Evolutionary conservation across 2,888 invertebrate genomes (phyloP).

Genomic region (Dugesia japonica): DNA sequence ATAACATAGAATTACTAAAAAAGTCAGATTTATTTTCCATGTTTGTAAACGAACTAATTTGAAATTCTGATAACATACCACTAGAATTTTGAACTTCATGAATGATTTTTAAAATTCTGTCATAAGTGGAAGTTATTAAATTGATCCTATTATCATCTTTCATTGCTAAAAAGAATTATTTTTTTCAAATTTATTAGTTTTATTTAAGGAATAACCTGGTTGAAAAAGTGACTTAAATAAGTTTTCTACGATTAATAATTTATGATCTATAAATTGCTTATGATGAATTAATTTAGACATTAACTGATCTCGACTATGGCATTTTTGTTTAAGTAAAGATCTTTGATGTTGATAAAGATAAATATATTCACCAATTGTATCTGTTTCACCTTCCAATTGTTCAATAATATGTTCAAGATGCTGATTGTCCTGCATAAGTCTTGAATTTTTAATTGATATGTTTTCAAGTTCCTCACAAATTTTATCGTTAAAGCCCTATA

Average conservation of each 20-base stretch:
- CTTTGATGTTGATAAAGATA: slow-evolving; percentile 86
- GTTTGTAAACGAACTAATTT: too few relatives aligned
- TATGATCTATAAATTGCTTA: neutral
- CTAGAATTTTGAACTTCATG: too few relatives aligned
- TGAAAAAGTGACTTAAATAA: neutral
- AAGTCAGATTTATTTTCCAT: too few relatives aligned
- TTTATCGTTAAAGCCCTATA: too few relatives aligned
- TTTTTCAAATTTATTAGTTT: too few relatives aligned
- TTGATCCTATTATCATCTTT: too few relatives aligned
- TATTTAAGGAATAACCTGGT: too few relatives aligned
- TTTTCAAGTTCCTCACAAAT: neutral
- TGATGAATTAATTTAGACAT: neutral
- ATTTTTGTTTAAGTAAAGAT: neutral
- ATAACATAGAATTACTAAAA: too few relatives aligned
- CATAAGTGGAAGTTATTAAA: too few relatives aligned
- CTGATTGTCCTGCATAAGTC: neutral
- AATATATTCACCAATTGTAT: slow-evolving; percentile 92
- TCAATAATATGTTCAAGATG: slow-evolving; percentile 73
- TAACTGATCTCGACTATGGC: neutral
- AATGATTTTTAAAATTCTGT: too few relatives aligned
- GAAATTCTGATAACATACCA: too few relatives aligned
- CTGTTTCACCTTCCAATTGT: slow-evolving; percentile 83
- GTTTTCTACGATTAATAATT: neutral
- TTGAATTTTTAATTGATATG: neutral
- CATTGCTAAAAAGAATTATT: too few relatives aligned